Conservation (phyloP, 2,888 invertebrate genomes). For the Cerastoderma edule region DNA sequence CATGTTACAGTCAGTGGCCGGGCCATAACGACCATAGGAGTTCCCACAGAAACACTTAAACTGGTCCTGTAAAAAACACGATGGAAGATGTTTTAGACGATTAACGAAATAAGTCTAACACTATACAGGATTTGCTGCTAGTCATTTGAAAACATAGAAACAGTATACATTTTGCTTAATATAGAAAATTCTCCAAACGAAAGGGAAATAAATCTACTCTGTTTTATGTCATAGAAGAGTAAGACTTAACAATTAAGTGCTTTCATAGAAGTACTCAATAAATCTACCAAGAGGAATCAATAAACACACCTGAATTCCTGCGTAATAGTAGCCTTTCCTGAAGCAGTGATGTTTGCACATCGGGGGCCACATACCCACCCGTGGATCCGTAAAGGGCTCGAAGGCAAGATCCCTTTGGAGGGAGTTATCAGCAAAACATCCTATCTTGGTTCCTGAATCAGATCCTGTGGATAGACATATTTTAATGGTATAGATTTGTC, state of each 20-base stretch:
- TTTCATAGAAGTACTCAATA: too few relatives aligned
- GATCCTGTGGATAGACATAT: constrained; percentile 48
- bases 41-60: constrained; percentile 86
- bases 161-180: too few relatives aligned
- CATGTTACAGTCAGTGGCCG: constrained; percentile 63
- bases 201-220: too few relatives aligned
- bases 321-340: constrained; percentile 81
- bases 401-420: constrained; percentile 69
- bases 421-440: constrained; percentile 73
- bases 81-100: too few relatives aligned
- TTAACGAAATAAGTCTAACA: too few relatives aligned
- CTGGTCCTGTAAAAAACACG: constrained; percentile 68
- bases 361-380: constrained; percentile 74
- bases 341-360: constrained; percentile 75
- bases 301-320: constrained; percentile 82
- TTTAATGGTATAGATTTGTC: too few relatives aligned
- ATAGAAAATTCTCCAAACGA: too few relatives aligned
- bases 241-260: too few relatives aligned
- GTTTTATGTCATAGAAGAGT: too few relatives aligned
- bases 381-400: constrained; percentile 67
- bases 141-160: too few relatives aligned
- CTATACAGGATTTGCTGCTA: not conserved
- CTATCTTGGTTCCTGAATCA: constrained; percentile 66
- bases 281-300: not conserved
- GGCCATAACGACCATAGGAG: constrained; percentile 80